Conservation (phyloP, 2,797 vertebrate species). For the Columba guinea region DNA sequence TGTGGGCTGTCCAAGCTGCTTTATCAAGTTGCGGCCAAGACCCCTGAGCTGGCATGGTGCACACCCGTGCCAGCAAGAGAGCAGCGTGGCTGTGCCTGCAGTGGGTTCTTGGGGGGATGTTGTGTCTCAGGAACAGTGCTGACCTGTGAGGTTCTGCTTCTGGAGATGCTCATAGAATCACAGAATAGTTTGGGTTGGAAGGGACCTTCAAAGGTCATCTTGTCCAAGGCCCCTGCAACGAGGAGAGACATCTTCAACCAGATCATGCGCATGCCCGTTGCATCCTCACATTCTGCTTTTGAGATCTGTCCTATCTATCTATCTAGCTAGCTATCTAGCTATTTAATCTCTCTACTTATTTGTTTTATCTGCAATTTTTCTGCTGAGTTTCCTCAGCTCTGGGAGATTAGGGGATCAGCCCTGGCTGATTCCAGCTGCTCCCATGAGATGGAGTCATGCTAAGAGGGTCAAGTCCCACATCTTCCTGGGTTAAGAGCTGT, state of each 20-base stretch:
- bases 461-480: not conserved
- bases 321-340: no score
- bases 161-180: not conserved
- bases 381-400: not conserved
- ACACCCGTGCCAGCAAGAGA: not conserved
- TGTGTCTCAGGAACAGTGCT: not conserved
- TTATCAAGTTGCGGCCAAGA: not conserved
- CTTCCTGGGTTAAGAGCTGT: not conserved
- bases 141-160: not conserved
- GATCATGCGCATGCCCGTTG: not conserved
- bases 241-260: no score
- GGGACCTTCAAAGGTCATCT: no score
- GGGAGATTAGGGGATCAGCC: not conserved
- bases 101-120: not conserved
- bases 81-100: not conserved
- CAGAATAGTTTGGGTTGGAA: no score
- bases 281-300: not conserved
- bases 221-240: no score
- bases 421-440: not conserved
- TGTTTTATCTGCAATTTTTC: not conserved
- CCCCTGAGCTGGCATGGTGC: not conserved
- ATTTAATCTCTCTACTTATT: not conserved
- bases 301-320: not conserved
- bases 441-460: not conserved
- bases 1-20: not conserved